A percentile compares a stretch with the other conserved stretches of the same genome.
Evolutionary conservation across 2,888 invertebrate genomes (phyloP).

Genomic region (Pecten maximus): DNA sequence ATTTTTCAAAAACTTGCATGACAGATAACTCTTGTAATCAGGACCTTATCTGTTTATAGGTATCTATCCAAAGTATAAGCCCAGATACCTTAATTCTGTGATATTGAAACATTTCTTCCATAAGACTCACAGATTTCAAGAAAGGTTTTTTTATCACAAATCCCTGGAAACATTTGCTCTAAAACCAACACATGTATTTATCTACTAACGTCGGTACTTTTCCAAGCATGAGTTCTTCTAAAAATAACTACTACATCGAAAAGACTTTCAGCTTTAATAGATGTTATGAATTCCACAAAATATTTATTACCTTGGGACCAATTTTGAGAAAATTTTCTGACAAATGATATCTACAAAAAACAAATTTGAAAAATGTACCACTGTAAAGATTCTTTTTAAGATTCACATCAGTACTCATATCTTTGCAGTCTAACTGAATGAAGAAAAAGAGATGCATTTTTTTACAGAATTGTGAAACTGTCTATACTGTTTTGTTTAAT

Average conservation of each 20-base stretch:
- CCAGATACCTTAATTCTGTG: background rate
- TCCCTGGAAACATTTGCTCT: background rate
- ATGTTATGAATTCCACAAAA: background rate
- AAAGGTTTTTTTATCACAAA: background rate
- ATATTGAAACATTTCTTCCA: background rate
- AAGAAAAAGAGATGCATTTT: too few relatives aligned
- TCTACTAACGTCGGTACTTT: background rate
- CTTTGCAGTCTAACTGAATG: too few relatives aligned
- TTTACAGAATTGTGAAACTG: too few relatives aligned
- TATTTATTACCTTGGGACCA: too few relatives aligned
- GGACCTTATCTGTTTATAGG: background rate
- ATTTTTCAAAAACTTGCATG: background rate
- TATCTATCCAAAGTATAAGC: background rate
- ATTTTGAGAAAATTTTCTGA: too few relatives aligned
- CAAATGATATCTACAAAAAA: too few relatives aligned
- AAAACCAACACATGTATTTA: background rate
- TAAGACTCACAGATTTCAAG: background rate
- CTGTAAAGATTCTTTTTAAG: too few relatives aligned
- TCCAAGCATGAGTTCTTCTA: background rate
- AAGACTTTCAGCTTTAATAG: background rate
- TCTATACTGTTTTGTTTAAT: too few relatives aligned
- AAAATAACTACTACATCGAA: background rate
- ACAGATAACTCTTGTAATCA: background rate
- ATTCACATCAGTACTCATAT: too few relatives aligned
- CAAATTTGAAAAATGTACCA: too few relatives aligned